These are phyloP conservation scores for Pseudorhombus dupliciocellatus DNA, from an alignment of 2,113 vertebrate species.

Conservation along the genomic window DNA sequence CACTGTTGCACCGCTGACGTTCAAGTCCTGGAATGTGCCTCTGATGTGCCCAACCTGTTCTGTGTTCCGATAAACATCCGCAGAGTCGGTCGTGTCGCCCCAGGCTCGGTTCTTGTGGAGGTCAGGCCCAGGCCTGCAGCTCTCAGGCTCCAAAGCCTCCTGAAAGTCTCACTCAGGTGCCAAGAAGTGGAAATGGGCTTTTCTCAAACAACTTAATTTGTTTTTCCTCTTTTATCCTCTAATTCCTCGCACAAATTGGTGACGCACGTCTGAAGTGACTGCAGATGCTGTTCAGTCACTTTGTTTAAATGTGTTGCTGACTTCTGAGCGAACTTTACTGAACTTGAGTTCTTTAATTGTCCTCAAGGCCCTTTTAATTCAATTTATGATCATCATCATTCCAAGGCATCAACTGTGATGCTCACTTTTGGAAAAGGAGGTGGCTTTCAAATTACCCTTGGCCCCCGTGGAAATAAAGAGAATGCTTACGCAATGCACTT, in stretches of 20 bases:
- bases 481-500: constrained; percentile 43
- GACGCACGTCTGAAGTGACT: constrained; percentile 46
- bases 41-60: constrained; percentile 43
- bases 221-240: background rate
- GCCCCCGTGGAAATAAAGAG: constrained; percentile 40
- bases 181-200: constrained; percentile 34
- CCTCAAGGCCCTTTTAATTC: constrained; percentile 11
- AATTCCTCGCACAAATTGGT: constrained; percentile 34
- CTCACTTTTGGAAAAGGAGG: constrained; percentile 41
- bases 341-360: constrained; percentile 33
- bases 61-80: constrained; percentile 41
- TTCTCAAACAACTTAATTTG: constrained; percentile 18
- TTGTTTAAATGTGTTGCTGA: constrained; percentile 47
- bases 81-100: constrained; percentile 34
- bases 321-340: constrained; percentile 28
- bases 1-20: constrained; percentile 32
- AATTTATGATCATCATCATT: constrained; percentile 57
- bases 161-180: constrained; percentile 51
- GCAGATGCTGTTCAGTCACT: constrained; percentile 19
- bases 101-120: constrained; percentile 39
- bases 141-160: constrained; percentile 40
- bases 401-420: constrained; percentile 40
- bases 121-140: constrained; percentile 61
- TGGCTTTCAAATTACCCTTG: constrained; percentile 42
- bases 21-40: constrained; percentile 49